phyloP scores from a whole-genome alignment of 2,888 invertebrate species.

The Digitonthophagus gazella region DNA sequence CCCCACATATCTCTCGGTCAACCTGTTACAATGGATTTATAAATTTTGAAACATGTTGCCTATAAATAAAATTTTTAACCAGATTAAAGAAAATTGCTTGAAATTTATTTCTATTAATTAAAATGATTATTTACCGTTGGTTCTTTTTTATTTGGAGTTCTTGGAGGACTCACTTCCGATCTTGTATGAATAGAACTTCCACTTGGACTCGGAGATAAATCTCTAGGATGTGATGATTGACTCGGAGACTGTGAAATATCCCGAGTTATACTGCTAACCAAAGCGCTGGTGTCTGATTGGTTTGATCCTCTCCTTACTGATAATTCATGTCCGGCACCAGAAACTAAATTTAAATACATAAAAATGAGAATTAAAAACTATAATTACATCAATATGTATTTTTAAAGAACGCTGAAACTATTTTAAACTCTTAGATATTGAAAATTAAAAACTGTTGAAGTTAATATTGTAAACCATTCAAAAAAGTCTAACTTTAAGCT shows the following conservation, averaged over 20 bases:
- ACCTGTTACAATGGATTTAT: no score
- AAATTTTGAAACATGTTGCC: no score
- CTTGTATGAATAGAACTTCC: slow-evolving; percentile 56
- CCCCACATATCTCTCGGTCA: no score
- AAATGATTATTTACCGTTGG: slow-evolving; percentile 15
- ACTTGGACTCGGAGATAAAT: slow-evolving; percentile 57
- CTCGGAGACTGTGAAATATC: slow-evolving; percentile 62
- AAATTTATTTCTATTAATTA: neutral
- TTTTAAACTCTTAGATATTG: no score
- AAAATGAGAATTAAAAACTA: slow-evolving; percentile 18
- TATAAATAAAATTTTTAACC: no score
- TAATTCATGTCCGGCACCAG: slow-evolving; percentile 48
- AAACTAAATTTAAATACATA: no score
- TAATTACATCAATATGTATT: slow-evolving; percentile 20
- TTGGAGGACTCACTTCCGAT: slow-evolving; percentile 54
- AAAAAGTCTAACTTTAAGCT: no score
- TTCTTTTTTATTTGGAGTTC: slow-evolving; percentile 52
- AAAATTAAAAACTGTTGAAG: neutral
- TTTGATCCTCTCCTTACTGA: slow-evolving; percentile 57
- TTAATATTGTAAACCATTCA: neutral
- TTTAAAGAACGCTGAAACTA: neutral
- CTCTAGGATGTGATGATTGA: slow-evolving; percentile 54
- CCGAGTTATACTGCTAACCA: slow-evolving; percentile 61
- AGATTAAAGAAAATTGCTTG: neutral
- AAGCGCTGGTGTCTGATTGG: slow-evolving; percentile 61